Base-by-base conservation (phyloP, 2,797 vertebrate genomes). In the Tachyglossus aculeatus region DNA sequence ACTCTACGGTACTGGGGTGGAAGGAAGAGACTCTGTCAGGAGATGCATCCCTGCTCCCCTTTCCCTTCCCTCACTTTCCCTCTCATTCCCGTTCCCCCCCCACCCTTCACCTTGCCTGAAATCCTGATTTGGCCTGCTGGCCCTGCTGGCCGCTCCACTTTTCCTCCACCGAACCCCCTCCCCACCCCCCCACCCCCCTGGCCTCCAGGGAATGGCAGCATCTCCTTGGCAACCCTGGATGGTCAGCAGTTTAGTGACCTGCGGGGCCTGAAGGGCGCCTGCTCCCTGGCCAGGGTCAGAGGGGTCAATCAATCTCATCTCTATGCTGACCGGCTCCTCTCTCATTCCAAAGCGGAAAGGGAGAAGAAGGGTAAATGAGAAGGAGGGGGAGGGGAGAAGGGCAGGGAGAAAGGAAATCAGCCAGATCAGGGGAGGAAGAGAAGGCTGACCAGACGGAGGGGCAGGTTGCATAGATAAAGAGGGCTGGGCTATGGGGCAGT, bases 161-260 rank as follows among this genome's bases (percentile, higher is more conserved):
- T 48, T 43, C 45, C 47, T 38, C 7, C 24, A 21, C 19, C 48
- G 9, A 16, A 37, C 40, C 43, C 45, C 38, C 64, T 5, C 29
- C 63, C 58, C 18, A 64, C 74, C 64, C 74, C 64, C 41, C 69
- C 39, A 59, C 47, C 37, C 34, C 43, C 43, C 3, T 4, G 22
- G 40, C 5, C 60, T 76, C 77, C 64, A 0, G 69, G 81, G 76
- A 77, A 36, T 7, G 0, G 70, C 3, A 64, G 56, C 72, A 77
- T 93, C 81, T 83, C 89, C 84, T 72, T 89, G 88, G 83, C 84
- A 91, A 92, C 85, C 1, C 24, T 67, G 68, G 81, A 71, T 86
- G 86, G 90, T 88, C 88, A 91, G 86, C 85, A 85, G 84, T 76
- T 45, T 83, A 52, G 75, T 90, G 88, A 90, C 87, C 90, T 57